phyloP scores from a whole-genome alignment of 2,888 invertebrate species.

The Mechanitis mazaeus region DNA sequence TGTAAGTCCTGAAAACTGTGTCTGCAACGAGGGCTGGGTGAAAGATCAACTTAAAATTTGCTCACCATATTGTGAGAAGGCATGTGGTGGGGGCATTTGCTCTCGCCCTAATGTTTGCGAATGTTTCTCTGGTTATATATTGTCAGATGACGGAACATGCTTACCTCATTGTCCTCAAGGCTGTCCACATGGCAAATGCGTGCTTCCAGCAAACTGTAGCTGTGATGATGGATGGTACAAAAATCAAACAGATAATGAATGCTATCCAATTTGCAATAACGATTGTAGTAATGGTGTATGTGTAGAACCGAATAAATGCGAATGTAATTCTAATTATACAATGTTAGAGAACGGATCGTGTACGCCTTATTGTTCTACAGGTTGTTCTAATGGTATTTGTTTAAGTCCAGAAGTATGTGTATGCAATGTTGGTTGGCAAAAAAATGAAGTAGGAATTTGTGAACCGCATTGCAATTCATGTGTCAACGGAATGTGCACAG shows the following conservation, averaged over 20 bases:
- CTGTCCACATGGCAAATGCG: conserved; percentile 29
- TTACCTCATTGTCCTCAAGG: conserved; percentile 27
- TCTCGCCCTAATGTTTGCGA: conserved; percentile 47
- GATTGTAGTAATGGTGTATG: conserved; percentile 69
- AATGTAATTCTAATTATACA: conserved; percentile 57
- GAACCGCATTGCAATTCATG: conserved; percentile 38
- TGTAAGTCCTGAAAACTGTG: conserved; percentile 35
- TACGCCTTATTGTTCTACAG: conserved; percentile 37
- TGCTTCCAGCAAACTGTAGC: conserved; percentile 23
- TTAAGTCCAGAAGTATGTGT: conserved; percentile 32
- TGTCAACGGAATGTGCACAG: conserved; percentile 44
- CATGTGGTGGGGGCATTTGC: conserved; percentile 57
- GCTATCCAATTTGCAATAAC: conserved; percentile 48
- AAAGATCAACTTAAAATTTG: conserved; percentile 34
- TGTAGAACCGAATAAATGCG: conserved; percentile 60
- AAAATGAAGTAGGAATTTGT: conserved; percentile 25
- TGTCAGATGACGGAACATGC: conserved; percentile 20
- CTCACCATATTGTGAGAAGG: conserved; percentile 49
- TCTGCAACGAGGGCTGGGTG: conserved; percentile 28
- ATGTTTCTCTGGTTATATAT: conserved; percentile 39
- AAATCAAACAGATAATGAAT: conserved; percentile 29
- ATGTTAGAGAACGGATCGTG: conserved; percentile 33
- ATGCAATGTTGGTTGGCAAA: conserved; percentile 32
- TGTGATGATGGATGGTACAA: conserved; percentile 27
- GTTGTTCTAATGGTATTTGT: conserved; percentile 38